Conservation (phyloP, 23 tunicate genomes). For the Oikopleura vanhoeffeni region DNA sequence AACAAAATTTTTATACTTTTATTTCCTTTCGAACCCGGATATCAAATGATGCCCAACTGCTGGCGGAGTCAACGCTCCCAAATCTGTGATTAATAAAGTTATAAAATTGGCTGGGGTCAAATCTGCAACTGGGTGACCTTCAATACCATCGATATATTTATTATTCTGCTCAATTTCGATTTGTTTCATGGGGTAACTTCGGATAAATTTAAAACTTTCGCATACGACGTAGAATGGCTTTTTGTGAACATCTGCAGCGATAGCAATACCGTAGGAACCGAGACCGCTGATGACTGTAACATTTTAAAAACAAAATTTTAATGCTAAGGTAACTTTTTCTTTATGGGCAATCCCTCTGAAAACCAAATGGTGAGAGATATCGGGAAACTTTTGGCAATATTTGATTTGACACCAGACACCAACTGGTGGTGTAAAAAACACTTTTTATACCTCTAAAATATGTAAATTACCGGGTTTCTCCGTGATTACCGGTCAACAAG, state of each 20-base stretch:
- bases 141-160: constrained; percentile 27
- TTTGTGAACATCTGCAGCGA: constrained; percentile 48
- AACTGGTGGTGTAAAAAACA: too few species aligned
- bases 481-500: too few species aligned
- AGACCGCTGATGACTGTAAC: constrained; percentile 5
- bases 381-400: too few species aligned
- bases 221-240: constrained; percentile 57
- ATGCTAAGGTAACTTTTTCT: too few species aligned
- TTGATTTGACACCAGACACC: too few species aligned
- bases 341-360: too few species aligned
- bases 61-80: constrained; percentile 84
- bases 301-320: too few species aligned
- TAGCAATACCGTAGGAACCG: constrained; percentile 39
- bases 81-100: constrained; percentile 63
- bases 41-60: constrained; percentile 95
- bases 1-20: too few species aligned
- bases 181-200: constrained; percentile 67
- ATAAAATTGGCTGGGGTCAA: constrained; percentile 73
- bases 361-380: too few species aligned
- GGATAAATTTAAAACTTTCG: constrained; percentile 81
- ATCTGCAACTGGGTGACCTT: not conserved
- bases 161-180: constrained; percentile 45
- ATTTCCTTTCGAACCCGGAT: not conserved
- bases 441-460: too few species aligned
- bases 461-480: too few species aligned